These are phyloP conservation scores for Diabrotica balteata DNA, from an alignment of 2,888 invertebrate species.

Conservation along the genomic window DNA sequence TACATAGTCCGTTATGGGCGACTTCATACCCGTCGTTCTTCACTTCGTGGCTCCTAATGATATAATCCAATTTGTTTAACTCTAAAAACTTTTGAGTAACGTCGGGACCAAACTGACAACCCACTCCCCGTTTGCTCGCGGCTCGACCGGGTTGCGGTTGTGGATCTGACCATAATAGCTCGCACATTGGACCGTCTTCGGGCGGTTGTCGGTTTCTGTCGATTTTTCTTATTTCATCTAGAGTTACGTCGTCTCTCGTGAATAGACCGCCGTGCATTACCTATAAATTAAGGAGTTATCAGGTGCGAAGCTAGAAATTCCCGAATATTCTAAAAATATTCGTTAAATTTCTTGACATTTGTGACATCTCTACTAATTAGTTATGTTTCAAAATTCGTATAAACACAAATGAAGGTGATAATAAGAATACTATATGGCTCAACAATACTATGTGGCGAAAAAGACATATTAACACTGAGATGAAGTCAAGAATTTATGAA, in stretches of 20 bases:
- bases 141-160: slow-evolving; percentile 87
- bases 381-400: no score
- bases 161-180: slow-evolving; percentile 98
- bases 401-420: no score
- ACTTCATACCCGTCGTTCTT: slow-evolving; percentile 96
- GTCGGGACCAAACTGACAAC: slow-evolving; percentile 98
- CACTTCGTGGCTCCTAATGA: slow-evolving; percentile 97
- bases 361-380: no score
- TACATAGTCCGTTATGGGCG: slow-evolving; percentile 93
- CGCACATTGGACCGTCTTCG: slow-evolving; percentile 96
- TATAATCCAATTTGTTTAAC: slow-evolving; percentile 87
- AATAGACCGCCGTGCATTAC: slow-evolving; percentile 99
- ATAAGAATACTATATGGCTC: no score
- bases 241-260: slow-evolving; percentile 89
- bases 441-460: no score
- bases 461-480: no score
- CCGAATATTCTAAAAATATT: not conserved
- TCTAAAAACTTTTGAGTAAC: slow-evolving; percentile 87
- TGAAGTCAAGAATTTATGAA: no score
- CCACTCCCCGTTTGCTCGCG: slow-evolving; percentile 96
- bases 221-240: slow-evolving; percentile 88
- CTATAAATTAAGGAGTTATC: slow-evolving; percentile 55
- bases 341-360: no score
- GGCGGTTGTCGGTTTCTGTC: slow-evolving; percentile 97
- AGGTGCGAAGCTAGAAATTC: not conserved